A percentile compares a stretch with the other conserved stretches of the same genome.
Evolutionary conservation across 2,113 vertebrate species (phyloP).

Genomic region (Callionymus lyra): DNA sequence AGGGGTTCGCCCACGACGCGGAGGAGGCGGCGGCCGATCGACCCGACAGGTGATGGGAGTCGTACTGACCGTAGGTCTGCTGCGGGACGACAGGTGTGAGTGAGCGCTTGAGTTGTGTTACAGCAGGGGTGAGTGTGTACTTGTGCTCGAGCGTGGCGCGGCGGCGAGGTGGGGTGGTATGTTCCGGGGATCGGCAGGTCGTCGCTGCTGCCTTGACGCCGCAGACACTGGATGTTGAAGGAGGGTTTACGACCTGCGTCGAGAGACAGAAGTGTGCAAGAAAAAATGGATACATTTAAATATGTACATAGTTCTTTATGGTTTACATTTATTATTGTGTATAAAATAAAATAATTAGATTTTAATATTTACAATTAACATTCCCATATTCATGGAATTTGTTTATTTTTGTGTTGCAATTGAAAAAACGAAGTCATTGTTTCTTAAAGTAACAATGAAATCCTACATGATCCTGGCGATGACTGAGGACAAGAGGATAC

Average conservation of each 20-base stretch:
- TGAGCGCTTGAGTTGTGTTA: background rate
- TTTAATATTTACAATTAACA: no score
- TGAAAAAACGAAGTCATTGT: no score
- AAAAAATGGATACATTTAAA: no score
- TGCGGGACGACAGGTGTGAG: background rate
- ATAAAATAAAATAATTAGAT: no score
- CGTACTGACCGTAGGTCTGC: slow-evolving; percentile 37
- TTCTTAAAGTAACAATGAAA: no score
- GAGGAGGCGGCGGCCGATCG: slow-evolving; percentile 54
- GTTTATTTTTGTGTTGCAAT: no score
- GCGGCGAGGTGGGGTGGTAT: slow-evolving; percentile 73
- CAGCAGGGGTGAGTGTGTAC: slow-evolving; percentile 29
- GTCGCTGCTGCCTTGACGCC: slow-evolving; percentile 77
- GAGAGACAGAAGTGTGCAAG: no score
- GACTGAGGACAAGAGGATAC: no score
- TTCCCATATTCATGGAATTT: no score
- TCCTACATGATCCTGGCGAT: no score
- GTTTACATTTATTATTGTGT: no score
- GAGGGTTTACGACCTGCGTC: slow-evolving; percentile 73
- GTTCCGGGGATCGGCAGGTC: slow-evolving; percentile 85
- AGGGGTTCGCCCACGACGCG: slow-evolving; percentile 74
- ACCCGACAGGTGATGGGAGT: slow-evolving; percentile 44
- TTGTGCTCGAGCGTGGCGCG: slow-evolving; percentile 51
- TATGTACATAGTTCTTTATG: no score
- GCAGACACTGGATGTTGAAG: slow-evolving; percentile 86